Conservation (phyloP, 2,113 vertebrate genomes). For the Pampusana beccarii region DNA sequence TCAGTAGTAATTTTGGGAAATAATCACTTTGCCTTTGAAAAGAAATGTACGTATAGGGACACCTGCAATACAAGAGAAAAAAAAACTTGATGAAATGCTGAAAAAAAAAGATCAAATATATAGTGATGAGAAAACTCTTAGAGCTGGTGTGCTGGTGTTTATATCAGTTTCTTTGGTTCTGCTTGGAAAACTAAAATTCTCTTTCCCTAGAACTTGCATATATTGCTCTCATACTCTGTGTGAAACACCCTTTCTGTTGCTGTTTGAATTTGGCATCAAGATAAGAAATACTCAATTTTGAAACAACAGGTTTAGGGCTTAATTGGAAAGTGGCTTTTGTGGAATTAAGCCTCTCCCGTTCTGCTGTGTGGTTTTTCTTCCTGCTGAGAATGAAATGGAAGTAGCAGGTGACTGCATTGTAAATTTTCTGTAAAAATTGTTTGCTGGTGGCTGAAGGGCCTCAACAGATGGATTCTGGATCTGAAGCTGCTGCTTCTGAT, state of each 20-base stretch:
- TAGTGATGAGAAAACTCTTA: neutral
- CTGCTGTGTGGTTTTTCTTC: neutral
- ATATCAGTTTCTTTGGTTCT: neutral
- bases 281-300: neutral
- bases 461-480: neutral
- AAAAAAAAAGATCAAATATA: neutral
- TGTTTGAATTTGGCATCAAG: neutral
- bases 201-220: neutral
- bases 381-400: conserved; percentile 32
- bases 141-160: neutral
- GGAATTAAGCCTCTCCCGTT: neutral
- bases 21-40: neutral
- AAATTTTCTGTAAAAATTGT: neutral
- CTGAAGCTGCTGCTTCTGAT: neutral
- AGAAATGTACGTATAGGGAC: neutral
- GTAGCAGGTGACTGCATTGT: neutral
- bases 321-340: neutral
- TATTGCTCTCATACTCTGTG: neutral
- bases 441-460: neutral
- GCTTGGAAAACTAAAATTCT: neutral
- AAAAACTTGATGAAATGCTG: neutral
- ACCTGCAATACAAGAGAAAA: neutral
- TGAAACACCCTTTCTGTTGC: neutral
- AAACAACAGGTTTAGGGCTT: neutral
- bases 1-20: neutral